Evolutionary conservation across 2,797 vertebrate species (phyloP).

Genomic region (Hemitrygon akajei): DNA sequence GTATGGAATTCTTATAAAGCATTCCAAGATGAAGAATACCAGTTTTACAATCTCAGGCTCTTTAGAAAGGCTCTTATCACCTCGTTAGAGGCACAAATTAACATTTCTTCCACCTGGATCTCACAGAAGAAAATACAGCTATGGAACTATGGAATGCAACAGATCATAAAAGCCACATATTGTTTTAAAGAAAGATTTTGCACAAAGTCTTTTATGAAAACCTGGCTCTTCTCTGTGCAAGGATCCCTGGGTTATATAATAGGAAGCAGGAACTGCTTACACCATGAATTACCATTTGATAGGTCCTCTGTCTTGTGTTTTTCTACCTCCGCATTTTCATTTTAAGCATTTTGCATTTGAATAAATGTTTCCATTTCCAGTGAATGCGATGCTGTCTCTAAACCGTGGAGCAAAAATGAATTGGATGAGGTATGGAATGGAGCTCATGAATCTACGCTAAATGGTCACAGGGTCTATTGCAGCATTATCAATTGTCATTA

Average conservation of each 20-base stretch:
- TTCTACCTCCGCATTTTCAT: neutral
- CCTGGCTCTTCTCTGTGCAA: slow-evolving; percentile 1
- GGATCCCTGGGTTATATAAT: neutral
- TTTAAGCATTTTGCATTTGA: slow-evolving; percentile 9
- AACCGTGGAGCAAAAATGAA: neutral
- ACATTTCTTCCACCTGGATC: slow-evolving; percentile 57
- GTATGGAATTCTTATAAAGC: neutral
- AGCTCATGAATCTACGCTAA: neutral
- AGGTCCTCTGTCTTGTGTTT: neutral
- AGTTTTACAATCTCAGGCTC: neutral
- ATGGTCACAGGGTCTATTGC: neutral
- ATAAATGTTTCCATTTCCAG: slow-evolving; percentile 1
- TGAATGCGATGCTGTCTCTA: neutral
- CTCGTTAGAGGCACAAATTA: slow-evolving; percentile 58
- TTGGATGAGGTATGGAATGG: neutral
- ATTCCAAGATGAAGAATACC: slow-evolving; percentile 20
- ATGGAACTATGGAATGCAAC: slow-evolving; percentile 46
- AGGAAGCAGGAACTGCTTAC: neutral
- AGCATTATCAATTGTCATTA: neutral
- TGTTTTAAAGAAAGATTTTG: neutral
- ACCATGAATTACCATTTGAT: slow-evolving; percentile 16
- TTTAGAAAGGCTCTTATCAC: slow-evolving; percentile 37
- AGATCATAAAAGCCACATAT: neutral
- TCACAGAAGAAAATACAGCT: slow-evolving; percentile 64
- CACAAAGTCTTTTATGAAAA: neutral